Evolutionary conservation across 2,888 invertebrate species (phyloP).

Genomic region (Leptinotarsa tumamoca): DNA sequence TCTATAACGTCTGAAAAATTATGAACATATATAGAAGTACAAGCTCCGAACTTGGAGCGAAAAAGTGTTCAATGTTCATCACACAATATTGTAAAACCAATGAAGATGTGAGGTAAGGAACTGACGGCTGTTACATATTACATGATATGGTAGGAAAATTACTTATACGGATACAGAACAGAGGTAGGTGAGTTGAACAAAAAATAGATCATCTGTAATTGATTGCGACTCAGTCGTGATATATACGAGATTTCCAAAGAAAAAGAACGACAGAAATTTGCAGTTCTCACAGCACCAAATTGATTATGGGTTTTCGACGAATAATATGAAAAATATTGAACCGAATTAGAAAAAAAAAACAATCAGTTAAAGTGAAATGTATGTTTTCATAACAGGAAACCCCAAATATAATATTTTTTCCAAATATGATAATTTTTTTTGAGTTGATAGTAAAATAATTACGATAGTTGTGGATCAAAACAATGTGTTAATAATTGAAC

Average conservation of each 20-base stretch:
- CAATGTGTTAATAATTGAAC: too few relatives aligned
- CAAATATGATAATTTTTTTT: too few relatives aligned
- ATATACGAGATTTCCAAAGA: slow-evolving; percentile 5
- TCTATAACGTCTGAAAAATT: slow-evolving; percentile 43
- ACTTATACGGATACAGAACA: slow-evolving; percentile 37
- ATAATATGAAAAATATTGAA: too few relatives aligned
- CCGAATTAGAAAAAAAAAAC: too few relatives aligned
- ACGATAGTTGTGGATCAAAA: too few relatives aligned
- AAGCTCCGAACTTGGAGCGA: slow-evolving; percentile 40
- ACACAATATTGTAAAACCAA: slow-evolving; percentile 46
- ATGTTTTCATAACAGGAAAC: too few relatives aligned
- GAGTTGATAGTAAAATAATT: too few relatives aligned
- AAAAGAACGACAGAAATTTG: neutral
- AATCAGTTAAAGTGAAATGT: too few relatives aligned
- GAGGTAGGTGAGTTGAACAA: slow-evolving; percentile 40
- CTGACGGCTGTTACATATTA: slow-evolving; percentile 53
- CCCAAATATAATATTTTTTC: too few relatives aligned
- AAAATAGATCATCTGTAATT: slow-evolving; percentile 37
- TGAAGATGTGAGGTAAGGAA: slow-evolving; percentile 53
- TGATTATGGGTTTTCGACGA: too few relatives aligned
- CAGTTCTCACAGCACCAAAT: neutral
- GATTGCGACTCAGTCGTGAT: slow-evolving; percentile 34
- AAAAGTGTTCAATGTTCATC: slow-evolving; percentile 46
- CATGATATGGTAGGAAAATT: slow-evolving; percentile 49
- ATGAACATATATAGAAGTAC: slow-evolving; percentile 47